Evolutionary conservation across 2,797 vertebrate species (phyloP), one percentile per base, ranked within the genome.

Genomic region (Spinus pinus): DNA sequence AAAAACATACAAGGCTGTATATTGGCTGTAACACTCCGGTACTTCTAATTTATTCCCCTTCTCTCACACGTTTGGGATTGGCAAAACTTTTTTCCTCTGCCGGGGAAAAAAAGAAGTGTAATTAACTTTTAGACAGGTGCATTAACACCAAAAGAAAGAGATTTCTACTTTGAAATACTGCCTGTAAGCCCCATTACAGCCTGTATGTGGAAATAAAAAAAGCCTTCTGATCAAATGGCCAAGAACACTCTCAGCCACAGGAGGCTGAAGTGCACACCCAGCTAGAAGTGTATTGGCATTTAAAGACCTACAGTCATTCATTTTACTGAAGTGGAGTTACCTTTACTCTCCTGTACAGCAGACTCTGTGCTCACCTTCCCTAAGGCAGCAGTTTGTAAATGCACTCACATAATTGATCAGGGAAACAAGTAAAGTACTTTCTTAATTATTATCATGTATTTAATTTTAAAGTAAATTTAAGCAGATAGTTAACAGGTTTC

Each of bases 391-490:
- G n/a, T 90, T 92, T 82, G 66, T 42, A 75, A 93, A 90, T 49
- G 37, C 33, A 65, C 21, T 78, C 58, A 78, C 3, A 20, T 56
- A 62, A 31, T 74, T 83, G 35, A 51, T 75, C 44, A 86, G 61
- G 27, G 30, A 82, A 81, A 67, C 35, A 65, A 73, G 17, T 41
- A 54, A 60, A 81, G 8, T 30, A n/a, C 31, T 82, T 82, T 39
- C 23, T 65, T 69, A 72, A 85, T 54, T 83, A 22, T 54, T 74
- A 62, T 53, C 14, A 22, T 57, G 30, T 58, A 54, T 61, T 94
- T 86, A 80, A 50, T 89, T 93, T 92, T 85, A 13, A 79, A 81
- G 31, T 51, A 51, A 65, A 75, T 87, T 65, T 86, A 81, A 81
- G 58, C 23, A 89, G 74, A 75, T 39, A 84, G 39, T 47, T 79